Evolutionary conservation across 2,888 invertebrate species (phyloP).

Genomic region (Fragum whitleyi): DNA sequence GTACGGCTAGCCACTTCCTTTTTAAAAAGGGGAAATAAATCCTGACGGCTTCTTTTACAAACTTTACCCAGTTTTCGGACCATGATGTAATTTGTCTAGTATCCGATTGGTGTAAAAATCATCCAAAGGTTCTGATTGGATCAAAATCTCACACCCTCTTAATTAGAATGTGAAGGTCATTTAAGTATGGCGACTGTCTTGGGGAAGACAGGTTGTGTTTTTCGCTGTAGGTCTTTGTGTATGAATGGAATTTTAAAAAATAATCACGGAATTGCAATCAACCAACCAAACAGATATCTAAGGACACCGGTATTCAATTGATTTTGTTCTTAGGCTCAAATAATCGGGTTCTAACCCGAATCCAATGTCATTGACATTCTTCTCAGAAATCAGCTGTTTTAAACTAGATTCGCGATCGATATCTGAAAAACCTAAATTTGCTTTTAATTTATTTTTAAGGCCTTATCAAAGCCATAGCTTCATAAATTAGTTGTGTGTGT

Average conservation of each 20-base stretch:
- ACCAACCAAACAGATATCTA: conserved; percentile 28
- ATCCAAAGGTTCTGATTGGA: conserved; percentile 35
- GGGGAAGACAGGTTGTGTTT: conserved; percentile 32
- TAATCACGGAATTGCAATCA: conserved; percentile 31
- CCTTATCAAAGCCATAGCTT: no score
- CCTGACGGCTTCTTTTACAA: background rate
- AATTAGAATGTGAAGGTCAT: conserved; percentile 51
- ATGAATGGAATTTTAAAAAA: conserved; percentile 33
- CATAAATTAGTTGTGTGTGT: no score
- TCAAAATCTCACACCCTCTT: conserved; percentile 46
- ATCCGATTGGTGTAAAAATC: conserved; percentile 2
- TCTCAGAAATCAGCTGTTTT: conserved; percentile 21
- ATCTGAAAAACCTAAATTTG: no score
- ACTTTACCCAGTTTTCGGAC: background rate
- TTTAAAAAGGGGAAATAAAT: background rate
- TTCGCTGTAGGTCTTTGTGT: conserved; percentile 29
- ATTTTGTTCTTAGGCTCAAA: background rate
- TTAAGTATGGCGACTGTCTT: conserved; percentile 50
- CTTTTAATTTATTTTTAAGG: no score
- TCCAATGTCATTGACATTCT: conserved; percentile 26
- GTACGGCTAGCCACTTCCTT: no score
- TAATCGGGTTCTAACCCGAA: background rate
- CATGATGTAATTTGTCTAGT: conserved; percentile 1
- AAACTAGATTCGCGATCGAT: background rate
- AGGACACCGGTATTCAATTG: conserved; percentile 42